A percentile compares a stretch with the other conserved stretches of the same genome.
These are phyloP conservation scores for Holcopasites calliopsidis DNA, from an alignment of 1,140 invertebrate genomes.

Conservation along the genomic window DNA sequence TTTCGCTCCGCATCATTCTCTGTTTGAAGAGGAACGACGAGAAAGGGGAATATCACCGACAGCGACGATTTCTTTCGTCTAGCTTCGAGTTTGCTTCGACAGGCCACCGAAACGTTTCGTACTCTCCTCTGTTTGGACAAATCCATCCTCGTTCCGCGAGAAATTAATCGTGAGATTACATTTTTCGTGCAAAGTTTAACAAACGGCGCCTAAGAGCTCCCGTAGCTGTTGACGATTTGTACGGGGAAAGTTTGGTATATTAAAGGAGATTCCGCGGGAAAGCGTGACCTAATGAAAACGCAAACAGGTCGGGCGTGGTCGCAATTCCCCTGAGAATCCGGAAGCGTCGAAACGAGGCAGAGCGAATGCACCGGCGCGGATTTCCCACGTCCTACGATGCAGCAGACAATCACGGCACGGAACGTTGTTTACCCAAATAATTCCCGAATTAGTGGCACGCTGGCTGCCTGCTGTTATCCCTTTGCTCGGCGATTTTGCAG, in stretches of 20 bases:
- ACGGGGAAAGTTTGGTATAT: background rate
- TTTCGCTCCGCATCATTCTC: slow-evolving; percentile 38
- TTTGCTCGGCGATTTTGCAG: slow-evolving; percentile 8
- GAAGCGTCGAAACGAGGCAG: background rate
- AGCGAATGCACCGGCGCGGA: background rate
- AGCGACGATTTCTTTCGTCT: slow-evolving; percentile 2
- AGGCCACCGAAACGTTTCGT: background rate
- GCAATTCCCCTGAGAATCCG: slow-evolving; percentile 36
- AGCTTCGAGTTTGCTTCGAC: slow-evolving; percentile 23
- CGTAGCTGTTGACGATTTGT: too few species aligned
- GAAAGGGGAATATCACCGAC: slow-evolving; percentile 14
- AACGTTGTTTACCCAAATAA: slow-evolving; percentile 41
- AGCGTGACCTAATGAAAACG: slow-evolving; percentile 19
- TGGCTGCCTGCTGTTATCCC: slow-evolving; percentile 5
- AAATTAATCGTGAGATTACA: background rate
- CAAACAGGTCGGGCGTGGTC: slow-evolving; percentile 16
- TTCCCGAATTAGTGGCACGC: slow-evolving; percentile 39
- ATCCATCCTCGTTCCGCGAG: background rate
- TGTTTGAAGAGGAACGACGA: slow-evolving; percentile 18
- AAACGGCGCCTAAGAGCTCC: too few species aligned
- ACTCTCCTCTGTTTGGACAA: background rate
- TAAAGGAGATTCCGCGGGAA: slow-evolving; percentile 24
- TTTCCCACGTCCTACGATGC: slow-evolving; percentile 23
- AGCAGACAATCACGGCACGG: slow-evolving; percentile 31
- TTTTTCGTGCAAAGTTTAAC: background rate